Evolutionary conservation across 2,888 invertebrate species (phyloP), one percentile per base, ranked within the genome.

Genomic region (Hydraecia micacea): DNA sequence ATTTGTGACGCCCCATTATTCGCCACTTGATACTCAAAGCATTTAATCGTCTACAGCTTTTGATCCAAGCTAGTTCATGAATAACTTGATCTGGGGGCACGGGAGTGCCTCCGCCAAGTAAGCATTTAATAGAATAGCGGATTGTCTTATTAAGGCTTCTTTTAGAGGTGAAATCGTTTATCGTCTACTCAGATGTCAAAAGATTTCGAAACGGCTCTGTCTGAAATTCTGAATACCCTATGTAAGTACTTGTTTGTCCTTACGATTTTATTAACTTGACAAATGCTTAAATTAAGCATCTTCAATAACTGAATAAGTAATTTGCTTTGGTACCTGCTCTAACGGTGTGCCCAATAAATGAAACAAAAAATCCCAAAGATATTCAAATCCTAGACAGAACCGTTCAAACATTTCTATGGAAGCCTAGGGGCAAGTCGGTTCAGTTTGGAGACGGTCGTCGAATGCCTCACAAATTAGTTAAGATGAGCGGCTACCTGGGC

Each of bases 401-500:
- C 21, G 49, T 70, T 75, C 28, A 62, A 73, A 73, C 52, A 65
- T 68, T 28, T 78, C 71, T 69, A 77, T 75, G 62, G 69, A 79
- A 65, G 83, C 89, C 87, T 89, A 71, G 81, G 76, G 91, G 91
- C 90, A 81, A 84, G 86, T 89, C 87, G 87, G 90, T 87, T 89
- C 86, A 89, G 92, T 93, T 93, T 90, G 90, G 89, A 90, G 91
- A 89, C 91, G 87, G 77, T 87, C 90, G 87, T 90, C 88, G 91
- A 92, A 94, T 93, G 86, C 93, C 92, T 89, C 90, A 92, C 92
- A 93, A 94, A 94, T 95, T 93, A 91, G 91, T 90, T 91, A 87
- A 90, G 90, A 90, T 90, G 91, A 90, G 84, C 89, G 89, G 90
- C 91, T 93, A 92, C 92, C 93, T 93, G 79, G 73, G 39, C 80